Evolutionary conservation across 2,113 vertebrate species (phyloP).

Genomic region (Poeciliopsis retropinna): DNA sequence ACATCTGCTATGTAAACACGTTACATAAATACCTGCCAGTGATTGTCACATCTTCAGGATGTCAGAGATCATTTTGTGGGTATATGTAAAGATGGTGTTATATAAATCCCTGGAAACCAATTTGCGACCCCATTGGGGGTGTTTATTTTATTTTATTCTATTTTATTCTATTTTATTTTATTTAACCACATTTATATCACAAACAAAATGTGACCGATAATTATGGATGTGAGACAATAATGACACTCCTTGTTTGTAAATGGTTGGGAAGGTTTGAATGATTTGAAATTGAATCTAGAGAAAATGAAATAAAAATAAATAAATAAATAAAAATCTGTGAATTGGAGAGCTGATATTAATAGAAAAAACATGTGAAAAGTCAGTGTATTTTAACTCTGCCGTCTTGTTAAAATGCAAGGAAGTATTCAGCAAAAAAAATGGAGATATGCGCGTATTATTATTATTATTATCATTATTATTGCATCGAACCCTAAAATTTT

Average conservation of each 20-base stretch:
- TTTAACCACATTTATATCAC: not conserved
- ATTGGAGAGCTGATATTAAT: not conserved
- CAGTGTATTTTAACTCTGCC: no score
- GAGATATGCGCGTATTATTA: no score
- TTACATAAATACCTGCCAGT: slow-evolving; percentile 54
- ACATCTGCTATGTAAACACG: slow-evolving; percentile 39
- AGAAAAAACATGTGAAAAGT: no score
- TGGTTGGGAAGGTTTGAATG: slow-evolving; percentile 8
- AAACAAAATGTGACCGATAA: slow-evolving; percentile 3
- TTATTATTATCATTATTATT: not conserved
- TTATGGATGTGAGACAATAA: not conserved
- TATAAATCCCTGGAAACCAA: slow-evolving; percentile 45
- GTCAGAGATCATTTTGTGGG: slow-evolving; percentile 51
- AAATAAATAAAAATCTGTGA: not conserved
- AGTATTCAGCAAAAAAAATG: no score
- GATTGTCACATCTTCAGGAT: slow-evolving; percentile 55
- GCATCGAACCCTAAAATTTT: not conserved
- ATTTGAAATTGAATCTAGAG: not conserved
- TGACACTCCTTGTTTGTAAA: slow-evolving; percentile 10
- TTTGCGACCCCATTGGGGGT: slow-evolving; percentile 4
- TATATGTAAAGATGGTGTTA: slow-evolving; percentile 38
- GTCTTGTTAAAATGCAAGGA: no score
- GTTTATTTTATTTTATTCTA: not conserved
- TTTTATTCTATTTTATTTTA: not conserved
- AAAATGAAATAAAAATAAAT: slow-evolving; percentile 1